Conservation (phyloP, 2,113 vertebrate species). For the Mobula birostris region DNA sequence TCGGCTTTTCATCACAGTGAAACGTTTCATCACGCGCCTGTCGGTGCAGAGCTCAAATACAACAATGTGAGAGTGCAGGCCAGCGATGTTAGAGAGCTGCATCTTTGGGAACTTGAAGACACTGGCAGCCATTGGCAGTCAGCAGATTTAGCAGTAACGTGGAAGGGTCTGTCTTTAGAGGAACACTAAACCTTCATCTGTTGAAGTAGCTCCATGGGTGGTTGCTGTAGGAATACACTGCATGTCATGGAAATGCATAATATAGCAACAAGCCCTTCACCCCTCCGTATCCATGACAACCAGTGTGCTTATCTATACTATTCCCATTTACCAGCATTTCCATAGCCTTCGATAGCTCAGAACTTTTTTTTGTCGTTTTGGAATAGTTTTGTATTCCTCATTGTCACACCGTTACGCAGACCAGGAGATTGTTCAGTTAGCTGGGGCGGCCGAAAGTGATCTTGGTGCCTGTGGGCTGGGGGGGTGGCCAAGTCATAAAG, state of each 20-base stretch:
- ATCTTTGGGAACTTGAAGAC: neutral
- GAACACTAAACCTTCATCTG: neutral
- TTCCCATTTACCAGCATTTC: too few species aligned
- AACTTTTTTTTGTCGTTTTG: neutral
- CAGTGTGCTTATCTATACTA: too few species aligned
- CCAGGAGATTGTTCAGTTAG: too few species aligned
- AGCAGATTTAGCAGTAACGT: neutral
- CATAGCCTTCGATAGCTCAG: too few species aligned
- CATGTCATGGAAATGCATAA: too few species aligned
- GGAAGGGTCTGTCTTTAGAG: neutral
- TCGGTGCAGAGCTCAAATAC: neutral
- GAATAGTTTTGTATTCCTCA: too few species aligned
- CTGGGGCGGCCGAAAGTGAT: too few species aligned
- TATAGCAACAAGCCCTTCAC: too few species aligned
- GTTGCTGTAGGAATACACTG: too few species aligned
- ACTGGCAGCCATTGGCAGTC: neutral
- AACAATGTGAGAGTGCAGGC: neutral
- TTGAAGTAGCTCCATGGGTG: too few species aligned
- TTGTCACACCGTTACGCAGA: neutral
- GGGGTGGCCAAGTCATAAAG: neutral
- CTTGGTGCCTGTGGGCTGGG: neutral
- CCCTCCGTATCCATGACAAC: too few species aligned
- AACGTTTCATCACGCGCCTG: neutral
- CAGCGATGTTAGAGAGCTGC: neutral
- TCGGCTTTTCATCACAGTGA: neutral